phyloP scores from a whole-genome alignment of 1,140 invertebrate species.

The Pygmarrhopalites habei region DNA sequence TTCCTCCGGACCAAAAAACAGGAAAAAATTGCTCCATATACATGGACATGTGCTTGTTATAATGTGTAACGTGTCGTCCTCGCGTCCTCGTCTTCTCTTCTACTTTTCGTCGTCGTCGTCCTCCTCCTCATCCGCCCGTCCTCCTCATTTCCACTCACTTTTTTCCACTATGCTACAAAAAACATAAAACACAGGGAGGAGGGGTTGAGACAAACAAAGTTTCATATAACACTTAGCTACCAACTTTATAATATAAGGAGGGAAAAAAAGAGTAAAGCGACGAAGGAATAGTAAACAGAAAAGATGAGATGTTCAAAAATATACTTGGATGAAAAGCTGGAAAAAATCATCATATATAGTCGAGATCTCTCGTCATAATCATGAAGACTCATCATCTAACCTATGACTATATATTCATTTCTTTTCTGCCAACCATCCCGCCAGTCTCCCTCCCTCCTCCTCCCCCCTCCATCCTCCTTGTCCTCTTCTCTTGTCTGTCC shows the following conservation, averaged over 20 bases:
- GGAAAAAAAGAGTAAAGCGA: not conserved
- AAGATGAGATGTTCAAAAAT: slow-evolving; percentile 2
- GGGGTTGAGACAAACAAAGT: not conserved
- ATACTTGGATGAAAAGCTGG: slow-evolving; percentile 4
- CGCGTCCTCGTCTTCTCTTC: not conserved
- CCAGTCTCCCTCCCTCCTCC: too few species aligned
- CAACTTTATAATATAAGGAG: too few species aligned
- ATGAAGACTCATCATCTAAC: slow-evolving; percentile 1
- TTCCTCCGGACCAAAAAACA: slow-evolving; percentile 20
- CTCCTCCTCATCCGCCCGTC: not conserved
- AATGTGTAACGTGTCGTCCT: slow-evolving; percentile 9
- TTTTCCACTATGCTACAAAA: not conserved
- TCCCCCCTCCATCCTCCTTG: not conserved
- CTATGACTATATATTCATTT: not conserved
- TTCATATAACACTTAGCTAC: too few species aligned
- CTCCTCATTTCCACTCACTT: not conserved
- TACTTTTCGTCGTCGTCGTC: not conserved
- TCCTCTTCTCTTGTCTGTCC: not conserved
- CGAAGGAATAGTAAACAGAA: slow-evolving; percentile 9
- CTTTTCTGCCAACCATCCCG: too few species aligned
- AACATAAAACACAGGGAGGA: not conserved
- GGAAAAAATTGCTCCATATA: slow-evolving; percentile 10
- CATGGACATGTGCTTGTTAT: not conserved
- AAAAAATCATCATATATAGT: slow-evolving; percentile 8
- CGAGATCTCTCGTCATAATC: not conserved